Percentiles rank a stretch among this genome's conserved stretches.
phyloP scores from a whole-genome alignment of 2,888 invertebrate species.

The Anthoptus insignis region DNA sequence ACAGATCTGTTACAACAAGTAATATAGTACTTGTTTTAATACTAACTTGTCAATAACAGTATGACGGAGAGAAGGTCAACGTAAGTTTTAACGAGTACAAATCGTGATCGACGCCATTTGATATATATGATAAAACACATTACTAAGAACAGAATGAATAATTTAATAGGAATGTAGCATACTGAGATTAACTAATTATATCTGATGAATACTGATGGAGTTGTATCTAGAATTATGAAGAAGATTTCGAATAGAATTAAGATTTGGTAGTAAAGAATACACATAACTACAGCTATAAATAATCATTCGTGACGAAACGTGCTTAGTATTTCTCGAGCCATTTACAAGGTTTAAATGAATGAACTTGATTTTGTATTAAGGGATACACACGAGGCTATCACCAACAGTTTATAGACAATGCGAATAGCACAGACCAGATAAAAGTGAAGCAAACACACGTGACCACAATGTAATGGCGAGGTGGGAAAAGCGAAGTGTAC shows the following conservation, averaged over 20 bases:
- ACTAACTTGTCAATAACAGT: neutral
- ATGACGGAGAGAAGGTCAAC: neutral
- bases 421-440: constrained; percentile 33
- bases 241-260: too few species aligned
- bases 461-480: constrained; percentile 73
- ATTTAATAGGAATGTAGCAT: neutral
- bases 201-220: too few species aligned
- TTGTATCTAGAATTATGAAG: too few species aligned
- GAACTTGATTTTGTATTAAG: too few species aligned
- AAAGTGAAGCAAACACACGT: constrained; percentile 62
- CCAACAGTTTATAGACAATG: constrained; percentile 10
- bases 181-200: too few species aligned
- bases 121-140: neutral
- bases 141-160: neutral
- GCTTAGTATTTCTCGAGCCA: too few species aligned
- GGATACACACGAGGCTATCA: too few species aligned
- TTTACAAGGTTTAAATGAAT: too few species aligned
- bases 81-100: constrained; percentile 8
- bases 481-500: constrained; percentile 70
- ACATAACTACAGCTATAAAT: too few species aligned
- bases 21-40: neutral
- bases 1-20: neutral
- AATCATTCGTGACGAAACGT: too few species aligned
- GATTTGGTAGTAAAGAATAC: too few species aligned
- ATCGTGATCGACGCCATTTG: constrained; percentile 10